Evolutionary conservation across 2,888 invertebrate genomes (phyloP).

Genomic region (Lottia scabra): DNA sequence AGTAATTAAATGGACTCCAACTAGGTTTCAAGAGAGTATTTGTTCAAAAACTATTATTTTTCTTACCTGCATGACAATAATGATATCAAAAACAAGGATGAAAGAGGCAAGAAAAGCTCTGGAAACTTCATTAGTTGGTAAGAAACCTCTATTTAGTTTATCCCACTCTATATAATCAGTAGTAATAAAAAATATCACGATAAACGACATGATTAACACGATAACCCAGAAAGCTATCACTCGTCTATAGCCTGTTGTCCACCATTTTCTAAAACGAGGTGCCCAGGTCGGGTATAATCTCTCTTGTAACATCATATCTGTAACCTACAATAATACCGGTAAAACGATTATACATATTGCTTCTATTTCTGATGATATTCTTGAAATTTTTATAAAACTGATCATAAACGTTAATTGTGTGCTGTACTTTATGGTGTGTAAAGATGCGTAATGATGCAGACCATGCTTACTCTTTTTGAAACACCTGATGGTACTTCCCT

Average conservation of each 20-base stretch:
- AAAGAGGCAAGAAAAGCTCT: slow-evolving; percentile 72
- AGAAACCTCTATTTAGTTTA: slow-evolving; percentile 70
- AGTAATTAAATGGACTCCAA: too few relatives aligned
- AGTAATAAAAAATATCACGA: slow-evolving; percentile 71
- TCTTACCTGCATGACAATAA: slow-evolving; percentile 71
- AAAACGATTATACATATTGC: too few relatives aligned
- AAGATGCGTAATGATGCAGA: too few relatives aligned
- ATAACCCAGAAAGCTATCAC: slow-evolving; percentile 72
- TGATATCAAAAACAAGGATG: slow-evolving; percentile 72
- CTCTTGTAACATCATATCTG: slow-evolving; percentile 73
- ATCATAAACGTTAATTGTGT: too few relatives aligned
- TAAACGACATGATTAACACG: slow-evolving; percentile 66
- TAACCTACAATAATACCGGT: slow-evolving; percentile 64
- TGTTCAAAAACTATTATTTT: too few relatives aligned
- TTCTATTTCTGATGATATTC: too few relatives aligned
- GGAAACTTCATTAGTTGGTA: slow-evolving; percentile 72
- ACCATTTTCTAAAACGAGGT: slow-evolving; percentile 64
- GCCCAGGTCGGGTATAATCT: slow-evolving; percentile 72
- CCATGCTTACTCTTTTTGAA: too few relatives aligned
- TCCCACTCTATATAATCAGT: slow-evolving; percentile 73
- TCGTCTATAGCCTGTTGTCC: slow-evolving; percentile 68
- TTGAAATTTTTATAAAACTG: too few relatives aligned
- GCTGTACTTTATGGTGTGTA: too few relatives aligned
- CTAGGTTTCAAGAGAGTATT: too few relatives aligned
- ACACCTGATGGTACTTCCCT: too few relatives aligned